Evolutionary conservation across 2,888 invertebrate genomes (phyloP), one percentile per base, ranked within the genome.

Genomic region (Prosopocoilus inquinatus): DNA sequence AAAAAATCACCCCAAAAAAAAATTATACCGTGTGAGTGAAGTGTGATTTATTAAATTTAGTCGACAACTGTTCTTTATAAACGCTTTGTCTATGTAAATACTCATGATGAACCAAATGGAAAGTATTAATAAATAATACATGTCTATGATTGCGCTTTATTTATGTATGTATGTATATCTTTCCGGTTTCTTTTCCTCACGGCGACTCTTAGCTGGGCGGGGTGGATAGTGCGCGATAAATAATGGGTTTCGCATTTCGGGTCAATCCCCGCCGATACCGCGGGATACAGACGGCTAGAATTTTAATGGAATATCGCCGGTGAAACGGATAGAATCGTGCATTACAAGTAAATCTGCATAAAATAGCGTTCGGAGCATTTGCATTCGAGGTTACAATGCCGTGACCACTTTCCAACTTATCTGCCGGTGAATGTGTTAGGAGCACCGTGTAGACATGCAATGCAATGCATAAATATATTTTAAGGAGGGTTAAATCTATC

Each of bases 41-140:
- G 20, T 34, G 28, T 16, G 39, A 34, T 53, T 47, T 47, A 34
- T 28, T 32, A 53, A 15, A 47, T 12, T 38, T 54, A 54, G 54
- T 43, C 43, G 41, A 43, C 20, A 50, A 48, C 16, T 48, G 48
- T 48, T 48, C 49, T 50, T 53, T 53, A 49, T 57, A 53, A 53
- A 51, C 53, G 63, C 62, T 64, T 65, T 55, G 47, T 65, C 60
- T 66, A 58, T 63, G 64, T 66, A 67, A 54, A 63, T 64, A 65
- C 50, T 59, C 54, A 59, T 59, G 59, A 59, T 59, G 59, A 66
- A 67, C 61, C 61, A 61, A n/a, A 62, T 62, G 58, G 49, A 49
- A 52, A 57, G 55, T 57, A 61, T 58, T 53, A 59, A 57, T 57
- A 62, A 54, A 58, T 46, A 48, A 47, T 59, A 50, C 55, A 53